Evolutionary conservation across 2,113 vertebrate genomes (phyloP).

Genomic region (Xiphias gladius): DNA sequence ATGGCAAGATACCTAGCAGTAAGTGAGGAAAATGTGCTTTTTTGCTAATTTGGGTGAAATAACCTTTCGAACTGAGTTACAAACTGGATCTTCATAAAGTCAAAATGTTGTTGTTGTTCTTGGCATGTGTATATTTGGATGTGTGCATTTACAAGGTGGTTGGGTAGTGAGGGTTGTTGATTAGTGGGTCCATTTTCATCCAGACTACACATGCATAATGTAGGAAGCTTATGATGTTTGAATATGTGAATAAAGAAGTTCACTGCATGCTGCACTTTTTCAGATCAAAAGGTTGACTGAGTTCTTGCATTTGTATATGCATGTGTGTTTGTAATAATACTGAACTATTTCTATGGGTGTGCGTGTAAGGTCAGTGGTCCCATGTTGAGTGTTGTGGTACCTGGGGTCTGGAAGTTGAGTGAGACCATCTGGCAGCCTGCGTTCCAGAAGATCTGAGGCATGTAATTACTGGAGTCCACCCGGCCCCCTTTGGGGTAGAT

Average conservation of each 20-base stretch:
- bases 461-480: conserved; percentile 99
- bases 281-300: conserved; percentile 90
- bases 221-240: background rate
- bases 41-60: background rate
- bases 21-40: background rate
- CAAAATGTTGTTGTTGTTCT: background rate
- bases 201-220: background rate
- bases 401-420: conserved; percentile 99
- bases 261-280: conserved; percentile 78
- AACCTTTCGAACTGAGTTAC: too few species aligned
- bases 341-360: conserved; percentile 21
- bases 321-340: conserved; percentile 12
- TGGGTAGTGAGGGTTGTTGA: background rate
- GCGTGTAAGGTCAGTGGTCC: conserved; percentile 59
- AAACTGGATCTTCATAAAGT: background rate
- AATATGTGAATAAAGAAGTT: conserved; percentile 18
- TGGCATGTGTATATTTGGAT: background rate
- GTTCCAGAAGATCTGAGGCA: conserved; percentile 99
- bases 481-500: conserved; percentile 99
- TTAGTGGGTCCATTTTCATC: conserved; percentile 7
- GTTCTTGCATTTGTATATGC: conserved; percentile 83
- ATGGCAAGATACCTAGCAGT: too few species aligned
- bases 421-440: conserved; percentile 99
- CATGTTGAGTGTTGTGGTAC: conserved; percentile 83
- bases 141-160: background rate